Evolutionary conservation across 2,888 invertebrate species (phyloP).

Genomic region (Sylvicola cinctus): DNA sequence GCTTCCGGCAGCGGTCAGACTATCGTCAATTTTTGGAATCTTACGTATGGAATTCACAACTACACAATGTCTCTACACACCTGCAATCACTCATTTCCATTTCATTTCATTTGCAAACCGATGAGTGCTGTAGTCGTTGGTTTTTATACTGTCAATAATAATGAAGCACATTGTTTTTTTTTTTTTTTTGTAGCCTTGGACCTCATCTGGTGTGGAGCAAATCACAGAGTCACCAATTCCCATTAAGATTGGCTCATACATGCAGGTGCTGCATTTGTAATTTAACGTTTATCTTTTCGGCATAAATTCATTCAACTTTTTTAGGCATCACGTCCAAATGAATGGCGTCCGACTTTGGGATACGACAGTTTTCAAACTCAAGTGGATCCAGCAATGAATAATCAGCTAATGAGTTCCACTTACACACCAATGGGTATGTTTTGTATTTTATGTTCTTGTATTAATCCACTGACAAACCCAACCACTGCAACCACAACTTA

Average conservation of each 20-base stretch:
- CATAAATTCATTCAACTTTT: too few relatives aligned
- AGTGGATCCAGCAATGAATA: constrained; percentile 46
- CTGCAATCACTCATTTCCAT: not conserved
- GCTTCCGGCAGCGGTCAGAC: constrained; percentile 19
- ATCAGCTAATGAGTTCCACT: constrained; percentile 49
- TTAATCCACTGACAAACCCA: too few relatives aligned
- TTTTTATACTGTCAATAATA: too few relatives aligned
- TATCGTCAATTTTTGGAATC: constrained; percentile 25
- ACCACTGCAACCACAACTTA: constrained; percentile 6
- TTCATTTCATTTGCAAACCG: too few relatives aligned
- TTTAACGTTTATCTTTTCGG: too few relatives aligned
- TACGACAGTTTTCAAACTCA: constrained; percentile 59
- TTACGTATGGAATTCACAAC: too few relatives aligned
- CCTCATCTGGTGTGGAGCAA: constrained; percentile 41
- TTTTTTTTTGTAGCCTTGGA: constrained; percentile 60
- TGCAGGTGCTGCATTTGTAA: constrained; percentile 27
- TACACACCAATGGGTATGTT: constrained; percentile 38
- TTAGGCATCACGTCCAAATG: constrained; percentile 51
- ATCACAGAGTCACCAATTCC: constrained; percentile 38
- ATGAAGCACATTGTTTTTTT: constrained; percentile 17
- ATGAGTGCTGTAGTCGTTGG: too few relatives aligned
- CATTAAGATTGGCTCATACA: constrained; percentile 43
- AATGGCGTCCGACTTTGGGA: constrained; percentile 60
- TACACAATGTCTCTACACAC: too few relatives aligned
- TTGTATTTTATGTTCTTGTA: too few relatives aligned